Conservation (phyloP, 2,113 vertebrate genomes). For the Tachycineta bicolor region DNA sequence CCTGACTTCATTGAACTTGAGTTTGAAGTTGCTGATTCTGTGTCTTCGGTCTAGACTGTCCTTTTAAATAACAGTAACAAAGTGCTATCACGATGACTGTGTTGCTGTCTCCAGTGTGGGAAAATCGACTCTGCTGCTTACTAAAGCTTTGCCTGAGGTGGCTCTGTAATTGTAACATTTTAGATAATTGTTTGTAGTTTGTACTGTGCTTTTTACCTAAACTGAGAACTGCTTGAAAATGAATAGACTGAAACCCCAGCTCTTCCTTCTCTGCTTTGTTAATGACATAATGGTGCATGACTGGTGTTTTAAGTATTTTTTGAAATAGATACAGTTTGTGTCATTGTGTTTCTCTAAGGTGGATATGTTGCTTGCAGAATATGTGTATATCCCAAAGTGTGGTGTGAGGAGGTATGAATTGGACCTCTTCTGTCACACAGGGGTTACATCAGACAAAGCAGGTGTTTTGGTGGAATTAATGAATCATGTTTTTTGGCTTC, state of each 20-base stretch:
- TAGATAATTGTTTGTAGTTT: slow-evolving; percentile 1
- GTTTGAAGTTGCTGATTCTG: slow-evolving; percentile 41
- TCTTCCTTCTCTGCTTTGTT: background rate
- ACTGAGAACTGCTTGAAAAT: background rate
- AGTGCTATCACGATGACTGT: background rate
- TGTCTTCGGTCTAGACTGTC: slow-evolving; percentile 40
- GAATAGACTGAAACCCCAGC: background rate
- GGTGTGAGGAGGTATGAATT: background rate
- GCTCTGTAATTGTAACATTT: background rate
- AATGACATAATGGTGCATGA: background rate
- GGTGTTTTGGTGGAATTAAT: background rate
- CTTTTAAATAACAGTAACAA: slow-evolving; percentile 13
- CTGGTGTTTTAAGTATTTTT: background rate
- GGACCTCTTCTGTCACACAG: background rate
- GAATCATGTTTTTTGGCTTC: background rate
- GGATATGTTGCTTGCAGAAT: background rate
- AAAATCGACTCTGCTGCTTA: background rate
- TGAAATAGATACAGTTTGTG: background rate
- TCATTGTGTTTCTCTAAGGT: background rate
- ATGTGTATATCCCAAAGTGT: fast-evolving
- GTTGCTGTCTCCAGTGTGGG: background rate
- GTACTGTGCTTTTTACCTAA: background rate
- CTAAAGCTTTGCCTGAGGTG: background rate
- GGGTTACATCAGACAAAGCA: background rate
- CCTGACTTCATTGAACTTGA: slow-evolving; percentile 27